These are phyloP conservation scores for Mythimna lalbum DNA, from an alignment of 2,888 invertebrate genomes.

Conservation along the genomic window DNA sequence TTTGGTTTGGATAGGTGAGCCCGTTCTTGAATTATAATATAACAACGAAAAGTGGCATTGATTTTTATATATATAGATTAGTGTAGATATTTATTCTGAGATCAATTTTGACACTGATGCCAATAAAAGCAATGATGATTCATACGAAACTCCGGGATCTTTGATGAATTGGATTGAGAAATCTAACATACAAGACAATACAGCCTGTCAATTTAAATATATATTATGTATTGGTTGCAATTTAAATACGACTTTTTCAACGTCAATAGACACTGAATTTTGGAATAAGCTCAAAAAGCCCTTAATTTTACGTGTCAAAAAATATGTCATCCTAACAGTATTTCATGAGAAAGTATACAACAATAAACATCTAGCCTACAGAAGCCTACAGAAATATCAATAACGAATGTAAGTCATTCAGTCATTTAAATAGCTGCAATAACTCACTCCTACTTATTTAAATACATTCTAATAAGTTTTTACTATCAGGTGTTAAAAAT, in stretches of 20 bases:
- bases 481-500: slow-evolving; percentile 36
- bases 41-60: too few relatives aligned
- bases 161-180: slow-evolving; percentile 20
- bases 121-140: background rate
- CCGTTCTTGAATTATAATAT: too few relatives aligned
- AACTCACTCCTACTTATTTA: slow-evolving; percentile 46
- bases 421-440: slow-evolving; percentile 34
- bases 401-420: slow-evolving; percentile 43
- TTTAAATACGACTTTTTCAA: slow-evolving; percentile 4
- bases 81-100: background rate
- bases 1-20: too few relatives aligned
- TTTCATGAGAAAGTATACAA: slow-evolving; percentile 11
- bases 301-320: slow-evolving; percentile 32
- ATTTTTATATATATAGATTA: too few relatives aligned
- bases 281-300: slow-evolving; percentile 1
- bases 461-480: slow-evolving; percentile 41
- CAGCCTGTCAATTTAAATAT: slow-evolving; percentile 20
- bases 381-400: slow-evolving; percentile 24
- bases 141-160: background rate
- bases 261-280: background rate
- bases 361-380: slow-evolving; percentile 12
- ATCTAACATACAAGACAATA: background rate
- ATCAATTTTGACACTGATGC: background rate
- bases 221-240: slow-evolving; percentile 15
- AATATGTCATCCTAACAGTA: slow-evolving; percentile 16